Evolutionary conservation across 2,113 vertebrate genomes (phyloP).

Genomic region (Paraplagusia blochii): DNA sequence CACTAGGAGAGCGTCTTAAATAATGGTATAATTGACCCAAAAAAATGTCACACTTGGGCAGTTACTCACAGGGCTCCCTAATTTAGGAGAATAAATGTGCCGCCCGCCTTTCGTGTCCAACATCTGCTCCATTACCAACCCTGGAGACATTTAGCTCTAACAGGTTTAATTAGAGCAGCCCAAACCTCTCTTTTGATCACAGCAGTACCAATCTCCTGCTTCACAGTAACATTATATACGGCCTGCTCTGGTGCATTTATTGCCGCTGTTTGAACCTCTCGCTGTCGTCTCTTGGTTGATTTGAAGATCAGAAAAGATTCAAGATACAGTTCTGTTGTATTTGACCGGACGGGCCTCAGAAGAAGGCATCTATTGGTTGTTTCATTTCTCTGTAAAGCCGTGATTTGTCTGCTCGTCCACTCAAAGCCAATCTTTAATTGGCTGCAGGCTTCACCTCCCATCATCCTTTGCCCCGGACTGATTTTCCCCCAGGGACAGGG

Average conservation of each 20-base stretch:
- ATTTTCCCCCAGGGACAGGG: slow-evolving; percentile 73
- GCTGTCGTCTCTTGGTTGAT: neutral
- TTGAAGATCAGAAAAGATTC: slow-evolving; percentile 2
- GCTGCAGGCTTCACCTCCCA: slow-evolving; percentile 74
- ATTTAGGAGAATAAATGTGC: slow-evolving; percentile 42
- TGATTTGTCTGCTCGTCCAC: slow-evolving; percentile 60
- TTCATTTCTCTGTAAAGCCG: slow-evolving; percentile 42
- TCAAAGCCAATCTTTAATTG: slow-evolving; percentile 69
- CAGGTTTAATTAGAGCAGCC: slow-evolving; percentile 58
- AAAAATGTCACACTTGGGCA: slow-evolving; percentile 56
- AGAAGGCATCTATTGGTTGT: slow-evolving; percentile 40
- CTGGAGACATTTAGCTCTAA: slow-evolving; percentile 63
- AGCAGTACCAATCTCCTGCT: slow-evolving; percentile 23
- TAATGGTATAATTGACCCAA: slow-evolving; percentile 54
- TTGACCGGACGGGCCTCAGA: slow-evolving; percentile 8
- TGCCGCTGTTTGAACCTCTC: slow-evolving; percentile 1
- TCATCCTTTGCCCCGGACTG: slow-evolving; percentile 76
- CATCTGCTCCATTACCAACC: slow-evolving; percentile 62
- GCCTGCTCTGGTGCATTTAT: neutral
- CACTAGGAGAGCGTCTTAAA: slow-evolving; percentile 38
- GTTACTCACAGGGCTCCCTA: slow-evolving; percentile 44
- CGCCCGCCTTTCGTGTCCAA: slow-evolving; percentile 53
- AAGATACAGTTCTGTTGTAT: neutral
- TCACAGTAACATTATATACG: neutral
- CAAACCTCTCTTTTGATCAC: slow-evolving; percentile 58